Evolutionary conservation across 2,888 invertebrate species (phyloP).

Genomic region (Pseudanteris insignis): DNA sequence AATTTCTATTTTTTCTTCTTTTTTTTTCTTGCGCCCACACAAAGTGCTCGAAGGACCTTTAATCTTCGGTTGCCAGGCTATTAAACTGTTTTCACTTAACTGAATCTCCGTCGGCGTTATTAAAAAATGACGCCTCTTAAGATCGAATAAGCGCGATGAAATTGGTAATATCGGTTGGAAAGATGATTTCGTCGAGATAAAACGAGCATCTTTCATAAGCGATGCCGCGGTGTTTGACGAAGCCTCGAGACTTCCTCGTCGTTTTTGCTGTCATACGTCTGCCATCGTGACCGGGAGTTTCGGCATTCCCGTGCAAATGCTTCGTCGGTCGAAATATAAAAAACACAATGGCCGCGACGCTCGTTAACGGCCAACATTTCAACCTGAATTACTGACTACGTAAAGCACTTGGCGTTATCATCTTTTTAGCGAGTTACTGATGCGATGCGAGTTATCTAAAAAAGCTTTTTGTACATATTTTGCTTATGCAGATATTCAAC

Average conservation of each 20-base stretch:
- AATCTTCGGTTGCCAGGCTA: neutral
- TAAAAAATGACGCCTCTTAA: conserved; percentile 17
- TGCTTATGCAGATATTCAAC: no score
- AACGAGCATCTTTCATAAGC: neutral
- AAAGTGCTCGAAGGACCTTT: no score
- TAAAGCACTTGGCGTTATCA: conserved; percentile 38
- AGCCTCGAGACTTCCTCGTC: no score
- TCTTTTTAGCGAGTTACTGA: conserved; percentile 39
- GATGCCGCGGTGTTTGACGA: neutral
- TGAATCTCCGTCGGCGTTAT: conserved; percentile 6
- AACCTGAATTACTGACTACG: conserved; percentile 25
- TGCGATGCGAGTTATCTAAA: conserved; percentile 36
- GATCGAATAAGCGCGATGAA: conserved; percentile 20
- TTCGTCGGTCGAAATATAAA: conserved; percentile 13
- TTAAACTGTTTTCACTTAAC: neutral
- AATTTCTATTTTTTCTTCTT: no score
- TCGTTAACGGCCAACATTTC: conserved; percentile 33
- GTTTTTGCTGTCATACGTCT: conserved; percentile 1
- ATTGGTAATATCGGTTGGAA: conserved; percentile 7
- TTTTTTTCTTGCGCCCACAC: no score
- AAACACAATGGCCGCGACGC: conserved; percentile 23
- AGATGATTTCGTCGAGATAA: conserved; percentile 7
- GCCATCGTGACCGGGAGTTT: conserved; percentile 10
- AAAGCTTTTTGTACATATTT: conserved; percentile 30
- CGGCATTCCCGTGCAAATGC: neutral